These are phyloP conservation scores for Balanococcus diminutus DNA, from an alignment of 2,888 invertebrate genomes.

Conservation along the genomic window DNA sequence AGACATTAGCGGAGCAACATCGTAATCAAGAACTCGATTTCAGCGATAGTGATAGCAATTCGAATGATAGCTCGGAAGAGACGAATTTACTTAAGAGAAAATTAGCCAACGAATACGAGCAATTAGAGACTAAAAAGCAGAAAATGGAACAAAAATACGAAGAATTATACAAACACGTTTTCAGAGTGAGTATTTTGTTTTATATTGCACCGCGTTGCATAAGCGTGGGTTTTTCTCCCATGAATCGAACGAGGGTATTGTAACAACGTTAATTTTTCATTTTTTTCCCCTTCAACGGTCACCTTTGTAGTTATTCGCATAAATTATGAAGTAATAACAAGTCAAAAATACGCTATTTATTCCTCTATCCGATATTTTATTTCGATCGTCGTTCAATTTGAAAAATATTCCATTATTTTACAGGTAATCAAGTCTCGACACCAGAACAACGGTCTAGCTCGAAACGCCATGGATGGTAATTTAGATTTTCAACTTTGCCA, in stretches of 20 bases:
- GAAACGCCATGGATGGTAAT: conserved; percentile 5
- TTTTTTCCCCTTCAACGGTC: neutral
- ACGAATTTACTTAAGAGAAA: neutral
- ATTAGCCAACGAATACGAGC: conserved; percentile 27
- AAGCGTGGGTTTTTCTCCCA: neutral
- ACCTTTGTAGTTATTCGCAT: neutral
- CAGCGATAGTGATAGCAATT: neutral
- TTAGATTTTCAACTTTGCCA: conserved; percentile 42
- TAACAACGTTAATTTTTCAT: neutral
- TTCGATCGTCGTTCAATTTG: neutral
- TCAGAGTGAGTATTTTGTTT: conserved; percentile 19
- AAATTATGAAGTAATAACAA: neutral
- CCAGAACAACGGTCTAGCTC: neutral
- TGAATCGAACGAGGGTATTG: too few relatives aligned
- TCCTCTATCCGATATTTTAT: neutral
- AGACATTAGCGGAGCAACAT: neutral
- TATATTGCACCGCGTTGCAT: neutral
- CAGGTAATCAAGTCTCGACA: conserved; percentile 30
- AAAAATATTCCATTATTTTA: neutral
- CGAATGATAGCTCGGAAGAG: conserved; percentile 19
- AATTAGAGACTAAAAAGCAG: conserved; percentile 19
- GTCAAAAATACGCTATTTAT: neutral
- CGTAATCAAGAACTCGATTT: conserved; percentile 18
- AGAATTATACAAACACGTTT: conserved; percentile 16
- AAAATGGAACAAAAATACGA: conserved; percentile 27